Base-by-base conservation (phyloP, 1,140 invertebrate genomes). In the Helicoverpa zea region DNA sequence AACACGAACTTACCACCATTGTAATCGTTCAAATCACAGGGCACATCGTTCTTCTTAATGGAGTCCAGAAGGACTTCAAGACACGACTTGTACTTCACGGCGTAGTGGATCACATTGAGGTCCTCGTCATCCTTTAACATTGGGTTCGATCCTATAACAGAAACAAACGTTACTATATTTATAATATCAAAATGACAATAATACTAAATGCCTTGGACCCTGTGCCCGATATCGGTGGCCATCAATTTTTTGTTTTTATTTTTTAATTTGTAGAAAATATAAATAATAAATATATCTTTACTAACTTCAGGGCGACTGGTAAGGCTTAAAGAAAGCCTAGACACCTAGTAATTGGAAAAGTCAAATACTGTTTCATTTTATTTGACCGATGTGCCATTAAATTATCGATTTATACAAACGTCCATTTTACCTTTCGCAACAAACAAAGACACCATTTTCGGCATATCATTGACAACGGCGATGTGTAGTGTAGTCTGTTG, bases 401-500 rank as follows among this genome's bases (percentile, higher is more conserved):
- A 23, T 23, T 23, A n/a, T 23, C 23, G 23, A 23, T 23, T 23
- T 23, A 23, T 23, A 1, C 23, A 23, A 23, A 23, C 23, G 23
- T 23, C 23, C 23, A 23, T 23, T 16, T 59, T 86, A 94, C 93
- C 93, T 84, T 92, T 92, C 7, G 87, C 81, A 2, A 94, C 73
- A 2, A 94, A 87, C 56, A 93, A 87, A 0, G 88, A 49, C 12
- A 93, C 88, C 3, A 88, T 79, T 30, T 85, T 82, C 0, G 90
- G 85, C 51, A 84, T 80, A 18, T 92, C 89, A 35, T 91, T 79
- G 11, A 89, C 78, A 4, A 94, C 79, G 0, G 93, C 93, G n/a
- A 91, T 61, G n/a, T 94, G 93, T 1, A 94, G 83, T 29, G 93
- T 84, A 0, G 89, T 93, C 68, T 91, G 90, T 90, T 83, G 82